These are phyloP conservation scores for Drosophila greeni DNA, from an alignment of 2,888 invertebrate species.

Conservation along the genomic window DNA sequence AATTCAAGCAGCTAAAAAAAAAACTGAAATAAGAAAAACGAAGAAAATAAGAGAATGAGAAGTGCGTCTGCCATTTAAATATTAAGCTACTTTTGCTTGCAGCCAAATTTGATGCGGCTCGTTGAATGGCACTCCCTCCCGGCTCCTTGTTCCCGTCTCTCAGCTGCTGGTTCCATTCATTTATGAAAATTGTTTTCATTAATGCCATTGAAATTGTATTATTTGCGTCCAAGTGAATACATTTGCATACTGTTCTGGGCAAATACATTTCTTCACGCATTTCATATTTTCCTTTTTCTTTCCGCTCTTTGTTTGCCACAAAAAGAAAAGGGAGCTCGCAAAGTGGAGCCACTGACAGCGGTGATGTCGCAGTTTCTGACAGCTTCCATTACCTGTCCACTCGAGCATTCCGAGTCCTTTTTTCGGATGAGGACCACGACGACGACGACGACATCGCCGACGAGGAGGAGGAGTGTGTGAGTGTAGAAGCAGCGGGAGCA, in stretches of 20 bases:
- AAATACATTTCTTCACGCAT: conserved; percentile 42
- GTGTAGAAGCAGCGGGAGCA: conserved; percentile 9
- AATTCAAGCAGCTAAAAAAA: conserved; percentile 12
- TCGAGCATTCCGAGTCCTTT: conserved; percentile 40
- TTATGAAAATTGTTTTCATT: conserved; percentile 70
- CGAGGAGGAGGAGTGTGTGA: conserved; percentile 6
- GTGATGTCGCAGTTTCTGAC: conserved; percentile 38
- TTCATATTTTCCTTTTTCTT: conserved; percentile 33
- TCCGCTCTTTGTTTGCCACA: conserved; percentile 27
- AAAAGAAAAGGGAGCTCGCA: conserved; percentile 1
- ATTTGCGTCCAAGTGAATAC: conserved; percentile 62
- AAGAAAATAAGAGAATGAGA: not conserved
- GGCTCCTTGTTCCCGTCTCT: not conserved
- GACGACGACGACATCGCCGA: not conserved
- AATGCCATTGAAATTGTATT: conserved; percentile 72
- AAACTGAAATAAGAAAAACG: not conserved
- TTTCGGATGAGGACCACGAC: conserved; percentile 13
- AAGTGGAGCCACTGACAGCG: conserved; percentile 41
- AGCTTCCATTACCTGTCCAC: conserved; percentile 47
- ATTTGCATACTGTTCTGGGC: conserved; percentile 60
- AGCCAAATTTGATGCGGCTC: conserved; percentile 51
- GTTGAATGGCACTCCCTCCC: conserved; percentile 40
- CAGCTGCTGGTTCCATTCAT: conserved; percentile 54
- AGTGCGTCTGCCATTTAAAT: conserved; percentile 34
- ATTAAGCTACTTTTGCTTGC: conserved; percentile 48